Evolutionary conservation across 2,797 vertebrate genomes (phyloP).

Genomic region (Pseudochirops corinnae): DNA sequence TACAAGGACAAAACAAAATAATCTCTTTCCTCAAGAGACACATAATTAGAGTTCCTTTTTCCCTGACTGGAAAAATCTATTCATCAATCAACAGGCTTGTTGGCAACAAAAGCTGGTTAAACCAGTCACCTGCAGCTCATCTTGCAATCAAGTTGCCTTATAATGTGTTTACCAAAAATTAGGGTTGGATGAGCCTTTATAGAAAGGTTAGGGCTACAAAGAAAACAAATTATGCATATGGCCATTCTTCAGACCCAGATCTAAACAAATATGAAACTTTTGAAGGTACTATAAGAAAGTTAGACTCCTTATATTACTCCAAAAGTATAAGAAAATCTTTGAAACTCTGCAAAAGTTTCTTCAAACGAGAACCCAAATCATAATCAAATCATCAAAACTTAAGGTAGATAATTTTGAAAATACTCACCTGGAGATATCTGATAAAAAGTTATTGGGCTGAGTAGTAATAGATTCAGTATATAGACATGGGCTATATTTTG

Average conservation of each 20-base stretch:
- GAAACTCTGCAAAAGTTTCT: neutral
- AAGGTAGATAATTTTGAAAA: constrained; percentile 21
- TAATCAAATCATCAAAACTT: constrained; percentile 5
- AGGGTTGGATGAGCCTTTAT: constrained; percentile 10
- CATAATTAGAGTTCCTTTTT: constrained; percentile 23
- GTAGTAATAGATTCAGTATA: constrained; percentile 17
- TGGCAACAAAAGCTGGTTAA: neutral
- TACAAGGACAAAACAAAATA: neutral
- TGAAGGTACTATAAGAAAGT: constrained; percentile 6
- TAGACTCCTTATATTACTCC: neutral
- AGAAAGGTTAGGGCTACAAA: constrained; percentile 13
- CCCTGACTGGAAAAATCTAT: constrained; percentile 1
- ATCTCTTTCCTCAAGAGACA: neutral
- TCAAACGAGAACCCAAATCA: neutral
- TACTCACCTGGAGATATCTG: neutral
- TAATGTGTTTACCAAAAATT: constrained; percentile 18
- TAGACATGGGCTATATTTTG: constrained; percentile 48
- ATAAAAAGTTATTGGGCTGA: constrained; percentile 21
- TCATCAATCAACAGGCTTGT: constrained; percentile 7
- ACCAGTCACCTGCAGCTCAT: neutral
- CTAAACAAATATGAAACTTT: constrained; percentile 19
- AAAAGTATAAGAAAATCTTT: neutral
- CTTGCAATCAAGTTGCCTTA: neutral
- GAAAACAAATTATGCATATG: constrained; percentile 18
- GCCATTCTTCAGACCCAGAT: neutral